Percentiles rank a stretch among this genome's conserved stretches.
Conservation (phyloP, 2,888 invertebrate species). For the Steinernema carpocapsae region DNA sequence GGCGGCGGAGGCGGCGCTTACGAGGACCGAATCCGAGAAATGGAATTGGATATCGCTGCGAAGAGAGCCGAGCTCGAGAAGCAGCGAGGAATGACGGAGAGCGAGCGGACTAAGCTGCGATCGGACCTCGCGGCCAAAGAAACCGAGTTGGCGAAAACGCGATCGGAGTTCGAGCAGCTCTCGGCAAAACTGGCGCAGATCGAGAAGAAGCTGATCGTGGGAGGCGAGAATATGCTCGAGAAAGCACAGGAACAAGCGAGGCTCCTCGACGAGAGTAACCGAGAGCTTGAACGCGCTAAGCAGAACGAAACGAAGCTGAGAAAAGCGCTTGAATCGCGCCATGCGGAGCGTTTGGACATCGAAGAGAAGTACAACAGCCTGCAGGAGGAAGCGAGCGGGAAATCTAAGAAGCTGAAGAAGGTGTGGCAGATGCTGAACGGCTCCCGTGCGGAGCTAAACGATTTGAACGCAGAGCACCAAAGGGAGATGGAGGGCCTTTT, state of each 20-base stretch:
- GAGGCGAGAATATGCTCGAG: slow-evolving; percentile 95
- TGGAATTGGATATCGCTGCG: slow-evolving; percentile 71
- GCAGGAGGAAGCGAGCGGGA: slow-evolving; percentile 91
- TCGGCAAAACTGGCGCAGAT: slow-evolving; percentile 85
- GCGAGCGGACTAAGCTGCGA: slow-evolving; percentile 75
- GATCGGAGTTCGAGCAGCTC: slow-evolving; percentile 81
- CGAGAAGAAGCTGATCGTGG: slow-evolving; percentile 93
- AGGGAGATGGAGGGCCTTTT: slow-evolving; percentile 93
- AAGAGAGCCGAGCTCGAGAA: slow-evolving; percentile 71
- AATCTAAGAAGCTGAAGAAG: slow-evolving; percentile 81
- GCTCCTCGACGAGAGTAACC: slow-evolving; percentile 84
- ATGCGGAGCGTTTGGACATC: slow-evolving; percentile 54
- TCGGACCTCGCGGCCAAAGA: slow-evolving; percentile 54
- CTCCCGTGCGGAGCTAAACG: slow-evolving; percentile 73
- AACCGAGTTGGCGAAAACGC: slow-evolving; percentile 49
- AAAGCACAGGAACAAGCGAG: slow-evolving; percentile 87
- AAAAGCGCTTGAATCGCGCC: slow-evolving; percentile 45
- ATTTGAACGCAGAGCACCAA: slow-evolving; percentile 86
- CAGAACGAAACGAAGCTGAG: slow-evolving; percentile 57
- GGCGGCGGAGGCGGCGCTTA: slow-evolving; percentile 27
- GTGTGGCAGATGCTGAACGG: slow-evolving; percentile 77
- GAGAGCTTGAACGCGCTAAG: slow-evolving; percentile 48
- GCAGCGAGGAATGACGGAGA: slow-evolving; percentile 74
- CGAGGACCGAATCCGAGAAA: slow-evolving; percentile 71
- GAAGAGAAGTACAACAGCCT: slow-evolving; percentile 72